phyloP scores from a whole-genome alignment of 2,888 invertebrate genomes.

The Phoenoteleia sp. region DNA sequence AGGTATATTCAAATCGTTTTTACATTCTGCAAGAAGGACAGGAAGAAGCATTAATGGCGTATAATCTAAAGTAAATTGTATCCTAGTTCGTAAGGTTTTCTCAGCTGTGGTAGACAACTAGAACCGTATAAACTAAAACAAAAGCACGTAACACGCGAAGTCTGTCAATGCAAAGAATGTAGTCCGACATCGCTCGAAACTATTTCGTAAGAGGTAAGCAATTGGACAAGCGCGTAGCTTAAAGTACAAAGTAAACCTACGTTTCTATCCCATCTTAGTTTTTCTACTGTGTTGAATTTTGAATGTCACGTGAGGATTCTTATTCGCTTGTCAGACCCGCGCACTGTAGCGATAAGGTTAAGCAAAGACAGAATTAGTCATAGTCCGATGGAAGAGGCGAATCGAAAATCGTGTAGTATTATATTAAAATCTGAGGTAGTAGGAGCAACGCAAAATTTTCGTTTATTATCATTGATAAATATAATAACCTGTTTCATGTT shows the following conservation, averaged over 20 bases:
- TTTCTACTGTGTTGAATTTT: neutral
- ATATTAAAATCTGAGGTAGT: neutral
- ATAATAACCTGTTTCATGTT: no score
- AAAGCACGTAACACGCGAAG: conserved; percentile 13
- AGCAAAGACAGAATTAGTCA: no score
- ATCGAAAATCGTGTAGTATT: neutral
- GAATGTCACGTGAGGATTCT: no score
- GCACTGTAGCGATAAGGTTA: no score
- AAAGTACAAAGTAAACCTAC: conserved; percentile 32
- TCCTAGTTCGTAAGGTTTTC: conserved; percentile 79
- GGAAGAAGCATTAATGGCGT: conserved; percentile 76
- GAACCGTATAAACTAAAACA: conserved; percentile 74
- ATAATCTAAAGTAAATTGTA: conserved; percentile 77
- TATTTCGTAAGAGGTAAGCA: neutral
- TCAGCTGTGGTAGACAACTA: conserved; percentile 86
- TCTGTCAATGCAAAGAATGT: neutral
- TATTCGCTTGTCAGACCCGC: conserved; percentile 27
- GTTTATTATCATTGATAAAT: neutral
- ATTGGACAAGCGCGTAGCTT: conserved; percentile 14
- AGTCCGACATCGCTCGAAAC: neutral
- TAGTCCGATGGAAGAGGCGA: conserved; percentile 49
- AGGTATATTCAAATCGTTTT: conserved; percentile 52
- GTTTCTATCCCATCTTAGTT: neutral
- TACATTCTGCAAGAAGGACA: conserved; percentile 5
- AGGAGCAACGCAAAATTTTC: neutral